Evolutionary conservation across 2,113 vertebrate genomes (phyloP), one percentile per base, ranked within the genome.

Genomic region (Aepyceros melampus): DNA sequence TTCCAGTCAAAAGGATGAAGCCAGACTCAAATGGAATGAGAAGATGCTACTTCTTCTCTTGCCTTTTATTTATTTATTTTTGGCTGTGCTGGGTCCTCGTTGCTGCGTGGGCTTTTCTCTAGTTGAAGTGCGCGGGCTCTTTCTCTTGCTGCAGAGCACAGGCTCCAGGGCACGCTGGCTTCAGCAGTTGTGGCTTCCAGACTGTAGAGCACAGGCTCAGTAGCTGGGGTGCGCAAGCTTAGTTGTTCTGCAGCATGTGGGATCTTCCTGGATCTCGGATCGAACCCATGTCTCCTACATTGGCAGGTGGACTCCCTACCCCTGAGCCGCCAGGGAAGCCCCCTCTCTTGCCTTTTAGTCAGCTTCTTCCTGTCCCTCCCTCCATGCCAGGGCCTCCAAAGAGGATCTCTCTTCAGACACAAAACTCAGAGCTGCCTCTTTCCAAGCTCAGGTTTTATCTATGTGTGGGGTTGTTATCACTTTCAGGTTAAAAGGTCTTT

Each of bases 331-430:
- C 45, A 49, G 45, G 78, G 45, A 33, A 33, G 29, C 9, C 29
- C 78, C 43, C 27, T 51, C 58, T 91, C 92, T 49, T 81, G 78
- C 11, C n/a, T 91, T 98, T 85, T 81, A n/a, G 36, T 86, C 85
- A 90, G 51, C 19, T 87, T 49, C 62, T 96, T 95, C 74, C 81
- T 76, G 25, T 53, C 82, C 78, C 31, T 94, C 53, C 82, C 33
- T 71, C 71, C 45, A 91, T 25, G 11, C 55, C 91, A 74, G 11
- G 29, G 10, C 36, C 62, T 92, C 56, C 51, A 29, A 84, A 93
- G 29, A 94, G 62, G n/a, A 67, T 43, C 31, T 85, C 43, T 86
- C 36, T 31, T 89, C 55, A 79, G 33, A 88, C 6, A 91, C 4
- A 94, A 96, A 83, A 83, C 14, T 67, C 91, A 90, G 56, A 95